Conservation (phyloP, 2,888 invertebrate genomes). For the Andrena dorsata region DNA sequence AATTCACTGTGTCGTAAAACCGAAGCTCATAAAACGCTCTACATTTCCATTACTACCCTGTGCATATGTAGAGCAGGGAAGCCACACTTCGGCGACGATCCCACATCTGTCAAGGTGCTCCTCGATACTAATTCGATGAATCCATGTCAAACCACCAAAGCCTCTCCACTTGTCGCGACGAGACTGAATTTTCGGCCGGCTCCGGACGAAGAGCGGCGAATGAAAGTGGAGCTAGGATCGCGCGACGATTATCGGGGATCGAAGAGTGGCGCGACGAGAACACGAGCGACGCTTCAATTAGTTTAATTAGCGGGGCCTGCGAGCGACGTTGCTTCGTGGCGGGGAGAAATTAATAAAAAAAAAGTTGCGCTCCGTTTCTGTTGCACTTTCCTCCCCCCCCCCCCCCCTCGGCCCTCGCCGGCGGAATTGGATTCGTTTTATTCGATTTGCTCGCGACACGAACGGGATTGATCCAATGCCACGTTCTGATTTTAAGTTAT, state of each 20-base stretch:
- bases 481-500: constrained; percentile 20
- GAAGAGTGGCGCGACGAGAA: neutral
- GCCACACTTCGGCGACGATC: neutral
- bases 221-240: neutral
- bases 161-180: constrained; percentile 20
- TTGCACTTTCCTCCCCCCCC: too few relatives aligned
- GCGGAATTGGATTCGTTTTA: constrained; percentile 22
- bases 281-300: neutral
- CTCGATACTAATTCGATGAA: constrained; percentile 41
- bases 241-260: constrained; percentile 4
- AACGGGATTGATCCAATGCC: constrained; percentile 18
- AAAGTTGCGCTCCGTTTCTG: neutral
- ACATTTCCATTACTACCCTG: too few relatives aligned
- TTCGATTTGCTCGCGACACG: neutral
- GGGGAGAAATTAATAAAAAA: neutral
- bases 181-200: neutral
- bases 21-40: too few relatives aligned
- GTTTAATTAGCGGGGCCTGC: neutral
- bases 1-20: too few relatives aligned
- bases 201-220: neutral
- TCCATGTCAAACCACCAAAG: constrained; percentile 41
- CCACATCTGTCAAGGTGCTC: constrained; percentile 37
- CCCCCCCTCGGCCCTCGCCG: neutral
- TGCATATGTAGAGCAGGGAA: too few relatives aligned
- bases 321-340: neutral